A percentile compares a stretch with the other conserved stretches of the same genome.
phyloP scores from a whole-genome alignment of 2,113 vertebrate genomes.

The Grantiella picta region DNA sequence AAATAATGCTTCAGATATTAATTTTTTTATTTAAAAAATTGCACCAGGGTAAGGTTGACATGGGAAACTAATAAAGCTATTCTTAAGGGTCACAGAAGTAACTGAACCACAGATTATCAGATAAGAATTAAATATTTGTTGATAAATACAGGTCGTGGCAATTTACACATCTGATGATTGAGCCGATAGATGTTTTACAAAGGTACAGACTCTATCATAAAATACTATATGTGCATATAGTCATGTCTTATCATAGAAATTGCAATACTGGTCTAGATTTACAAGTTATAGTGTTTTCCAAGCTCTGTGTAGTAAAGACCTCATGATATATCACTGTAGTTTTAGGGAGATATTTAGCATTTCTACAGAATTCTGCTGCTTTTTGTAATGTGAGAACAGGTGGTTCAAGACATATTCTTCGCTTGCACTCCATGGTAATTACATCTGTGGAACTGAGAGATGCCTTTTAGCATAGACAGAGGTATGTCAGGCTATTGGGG shows the following conservation, averaged over 20 bases:
- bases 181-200: neutral
- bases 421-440: neutral
- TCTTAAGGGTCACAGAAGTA: neutral
- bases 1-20: neutral
- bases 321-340: neutral
- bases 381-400: fast-evolving
- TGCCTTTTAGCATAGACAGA: neutral
- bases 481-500: neutral
- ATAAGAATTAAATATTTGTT: neutral
- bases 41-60: neutral
- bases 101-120: neutral
- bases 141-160: neutral
- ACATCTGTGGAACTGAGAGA: neutral
- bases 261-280: neutral
- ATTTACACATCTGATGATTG: neutral
- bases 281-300: neutral
- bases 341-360: neutral
- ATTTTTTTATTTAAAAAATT: neutral
- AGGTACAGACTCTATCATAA: neutral
- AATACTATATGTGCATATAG: neutral
- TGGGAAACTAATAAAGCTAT: neutral
- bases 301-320: neutral
- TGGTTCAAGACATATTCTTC: neutral
- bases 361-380: neutral
- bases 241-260: neutral